phyloP scores from a whole-genome alignment of 2,888 invertebrate species.

The Aplocera efformata region DNA sequence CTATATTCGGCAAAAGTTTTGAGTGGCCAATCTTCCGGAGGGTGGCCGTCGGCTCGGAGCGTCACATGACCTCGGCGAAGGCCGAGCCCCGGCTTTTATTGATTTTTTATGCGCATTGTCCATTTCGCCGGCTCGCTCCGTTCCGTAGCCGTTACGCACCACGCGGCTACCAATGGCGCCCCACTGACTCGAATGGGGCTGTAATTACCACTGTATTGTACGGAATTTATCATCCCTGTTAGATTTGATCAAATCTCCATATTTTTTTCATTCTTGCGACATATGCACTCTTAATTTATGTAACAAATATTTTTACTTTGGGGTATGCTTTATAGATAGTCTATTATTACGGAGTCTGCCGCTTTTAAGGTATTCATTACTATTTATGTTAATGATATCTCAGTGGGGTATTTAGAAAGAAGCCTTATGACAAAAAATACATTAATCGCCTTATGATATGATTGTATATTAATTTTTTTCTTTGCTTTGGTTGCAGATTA shows the following conservation, averaged over 20 bases:
- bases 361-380: no score
- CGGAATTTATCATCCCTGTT: no score
- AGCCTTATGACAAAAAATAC: no score
- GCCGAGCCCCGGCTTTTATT: conserved; percentile 73
- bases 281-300: no score
- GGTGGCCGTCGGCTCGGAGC: conserved; percentile 1
- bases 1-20: conserved; percentile 16
- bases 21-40: conserved; percentile 13
- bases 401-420: no score
- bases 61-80: conserved; percentile 65
- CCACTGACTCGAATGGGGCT: conserved; percentile 20
- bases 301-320: no score
- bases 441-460: conserved; percentile 24
- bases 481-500: conserved; percentile 38
- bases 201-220: conserved; percentile 30
- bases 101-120: conserved; percentile 79
- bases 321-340: no score
- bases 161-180: conserved; percentile 34
- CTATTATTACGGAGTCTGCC: no score
- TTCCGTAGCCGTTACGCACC: conserved; percentile 37
- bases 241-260: no score
- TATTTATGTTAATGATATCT: no score
- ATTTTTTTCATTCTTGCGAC: no score
- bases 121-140: conserved; percentile 45
- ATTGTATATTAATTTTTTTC: conserved; percentile 19